Base-by-base conservation (phyloP, 2,888 invertebrate species). In the Ennomos erosarius region DNA sequence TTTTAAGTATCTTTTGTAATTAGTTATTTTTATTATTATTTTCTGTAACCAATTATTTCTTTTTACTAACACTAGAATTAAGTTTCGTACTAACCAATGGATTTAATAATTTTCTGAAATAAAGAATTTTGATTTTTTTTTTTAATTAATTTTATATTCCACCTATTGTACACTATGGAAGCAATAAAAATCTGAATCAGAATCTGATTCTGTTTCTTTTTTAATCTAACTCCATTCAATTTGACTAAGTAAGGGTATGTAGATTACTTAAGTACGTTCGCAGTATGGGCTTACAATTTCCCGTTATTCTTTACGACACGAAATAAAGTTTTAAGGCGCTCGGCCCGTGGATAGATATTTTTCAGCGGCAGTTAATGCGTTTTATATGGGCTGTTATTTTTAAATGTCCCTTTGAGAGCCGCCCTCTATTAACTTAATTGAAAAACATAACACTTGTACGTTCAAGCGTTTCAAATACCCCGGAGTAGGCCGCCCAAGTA, bases 201-300 rank as follows among this genome's bases (percentile, higher is more conserved):
- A n/a, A n/a, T n/a, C n/a, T n/a, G n/a, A n/a, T 39, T 44, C 44
- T 54, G 43, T 37, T 48, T 43, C 10, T 1, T 10, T 26, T 26
- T 6, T 26, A 26, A 3, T 26, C 49, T 58, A 65, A 60, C n/a
- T n/a, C 76, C 76, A 81, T 71, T 76, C 75, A 75, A 79, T 81
- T 80, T 74, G 67, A 68, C 75, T 74, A 78, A 80, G 78, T 76
- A 76, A 33, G 43, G 38, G 43, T 43, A 1, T 4, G 26, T 44
- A 36, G 67, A 71, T 67, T 73, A 69, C 70, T 76, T 78, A 78
- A 74, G 74, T 74, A 76, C 71, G 73, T 78, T 76, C 71, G 74
- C 65, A 78, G 81, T 82, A 77, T 65, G 67, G 71, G 73, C 76
- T 82, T 78, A 78, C 73, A 68, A 74, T 74, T 73, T 70, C 62